These are phyloP conservation scores for Coilia nasus DNA, from an alignment of 2,797 vertebrate genomes.

Conservation along the genomic window DNA sequence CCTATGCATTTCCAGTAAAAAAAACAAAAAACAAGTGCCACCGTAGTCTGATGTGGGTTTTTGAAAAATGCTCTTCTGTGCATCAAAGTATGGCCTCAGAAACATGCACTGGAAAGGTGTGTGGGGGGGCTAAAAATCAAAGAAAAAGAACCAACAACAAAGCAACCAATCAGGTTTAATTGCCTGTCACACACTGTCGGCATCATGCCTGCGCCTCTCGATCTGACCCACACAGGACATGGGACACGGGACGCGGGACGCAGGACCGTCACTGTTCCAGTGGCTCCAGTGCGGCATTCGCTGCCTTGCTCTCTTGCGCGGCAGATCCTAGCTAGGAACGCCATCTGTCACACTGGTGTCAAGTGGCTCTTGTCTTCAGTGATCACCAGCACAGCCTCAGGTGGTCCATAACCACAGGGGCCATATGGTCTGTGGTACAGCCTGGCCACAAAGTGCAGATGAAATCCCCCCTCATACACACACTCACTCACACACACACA, in stretches of 20 bases:
- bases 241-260: constrained; percentile 40
- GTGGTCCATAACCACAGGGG: constrained; percentile 64
- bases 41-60: not conserved
- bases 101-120: constrained; percentile 65
- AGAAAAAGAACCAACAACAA: constrained; percentile 56
- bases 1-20: not conserved
- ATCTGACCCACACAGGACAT: constrained; percentile 55
- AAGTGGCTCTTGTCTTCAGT: constrained; percentile 78
- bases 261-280: not conserved
- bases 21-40: not conserved
- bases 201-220: constrained; percentile 66
- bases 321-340: constrained; percentile 47
- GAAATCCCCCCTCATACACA: constrained; percentile 33
- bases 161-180: constrained; percentile 78
- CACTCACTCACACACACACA: no score
- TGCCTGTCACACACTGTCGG: constrained; percentile 73
- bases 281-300: not conserved
- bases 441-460: constrained; percentile 48
- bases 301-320: not conserved
- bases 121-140: not conserved
- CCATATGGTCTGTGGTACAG: constrained; percentile 57
- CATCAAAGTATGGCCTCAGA: constrained; percentile 63
- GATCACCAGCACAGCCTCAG: constrained; percentile 78
- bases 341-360: constrained; percentile 73
- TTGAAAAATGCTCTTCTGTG: constrained; percentile 52